These are phyloP conservation scores for Nipponia nippon DNA, from an alignment of 2,113 vertebrate genomes.

Conservation along the genomic window DNA sequence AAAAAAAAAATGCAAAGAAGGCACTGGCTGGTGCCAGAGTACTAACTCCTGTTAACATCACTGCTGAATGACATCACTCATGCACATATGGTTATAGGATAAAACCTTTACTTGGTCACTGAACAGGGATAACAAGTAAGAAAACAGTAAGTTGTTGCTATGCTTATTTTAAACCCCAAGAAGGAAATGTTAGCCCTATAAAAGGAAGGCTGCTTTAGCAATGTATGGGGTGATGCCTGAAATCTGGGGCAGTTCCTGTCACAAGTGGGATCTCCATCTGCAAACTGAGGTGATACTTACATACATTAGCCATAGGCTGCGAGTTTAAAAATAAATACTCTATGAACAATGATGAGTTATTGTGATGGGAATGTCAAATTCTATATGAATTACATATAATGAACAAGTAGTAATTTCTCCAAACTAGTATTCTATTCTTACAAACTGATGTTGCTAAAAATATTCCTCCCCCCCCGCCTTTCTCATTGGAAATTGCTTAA, in stretches of 20 bases:
- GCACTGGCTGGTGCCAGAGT: background rate
- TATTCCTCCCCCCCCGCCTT: accelerated
- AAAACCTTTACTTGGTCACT: background rate
- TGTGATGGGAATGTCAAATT: background rate
- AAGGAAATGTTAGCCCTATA: background rate
- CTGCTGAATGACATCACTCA: background rate
- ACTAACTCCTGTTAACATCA: background rate
- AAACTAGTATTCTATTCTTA: background rate
- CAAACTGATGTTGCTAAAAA: background rate
- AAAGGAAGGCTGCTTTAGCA: background rate
- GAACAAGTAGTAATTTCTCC: background rate
- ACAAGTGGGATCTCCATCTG: background rate
- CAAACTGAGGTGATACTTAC: background rate
- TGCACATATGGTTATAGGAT: background rate
- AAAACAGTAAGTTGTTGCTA: background rate
- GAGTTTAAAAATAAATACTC: background rate
- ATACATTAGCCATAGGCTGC: background rate
- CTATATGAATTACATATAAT: background rate
- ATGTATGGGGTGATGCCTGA: background rate
- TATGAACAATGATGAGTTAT: background rate
- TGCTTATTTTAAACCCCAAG: background rate
- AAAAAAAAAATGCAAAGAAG: background rate
- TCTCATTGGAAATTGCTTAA: background rate
- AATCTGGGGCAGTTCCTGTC: background rate
- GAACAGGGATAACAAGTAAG: background rate